These are phyloP conservation scores for Colossoma macropomum DNA, from an alignment of 2,113 vertebrate species.

Conservation along the genomic window DNA sequence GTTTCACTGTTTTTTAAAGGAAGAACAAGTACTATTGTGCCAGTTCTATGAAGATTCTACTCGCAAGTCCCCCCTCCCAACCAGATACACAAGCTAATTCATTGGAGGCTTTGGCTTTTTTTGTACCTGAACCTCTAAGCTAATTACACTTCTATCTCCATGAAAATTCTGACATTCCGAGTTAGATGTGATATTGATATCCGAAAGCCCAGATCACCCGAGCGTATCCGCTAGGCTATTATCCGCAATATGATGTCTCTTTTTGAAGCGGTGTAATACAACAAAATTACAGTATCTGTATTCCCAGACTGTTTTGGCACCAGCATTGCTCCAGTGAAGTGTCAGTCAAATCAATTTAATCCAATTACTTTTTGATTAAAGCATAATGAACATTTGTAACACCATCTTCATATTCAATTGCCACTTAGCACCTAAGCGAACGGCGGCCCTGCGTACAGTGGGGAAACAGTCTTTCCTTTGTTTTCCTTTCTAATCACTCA, in stretches of 20 bases:
- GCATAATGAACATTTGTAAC: constrained; percentile 59
- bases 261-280: neutral
- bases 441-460: constrained; percentile 13
- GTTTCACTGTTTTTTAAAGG: no score
- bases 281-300: constrained; percentile 21
- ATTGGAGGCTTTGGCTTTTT: no score
- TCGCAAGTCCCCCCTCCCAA: no score
- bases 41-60: no score
- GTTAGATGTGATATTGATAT: neutral
- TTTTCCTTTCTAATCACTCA: constrained; percentile 36
- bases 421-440: constrained; percentile 46
- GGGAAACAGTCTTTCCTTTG: constrained; percentile 31
- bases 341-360: constrained; percentile 51
- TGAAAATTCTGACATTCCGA: neutral
- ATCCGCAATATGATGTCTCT: neutral
- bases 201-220: neutral
- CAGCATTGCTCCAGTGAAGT: constrained; percentile 4
- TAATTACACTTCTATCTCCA: neutral
- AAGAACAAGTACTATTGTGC: no score
- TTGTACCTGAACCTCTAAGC: no score
- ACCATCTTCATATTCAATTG: constrained; percentile 50
- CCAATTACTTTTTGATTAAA: constrained; percentile 52
- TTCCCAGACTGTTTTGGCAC: neutral
- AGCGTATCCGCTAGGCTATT: neutral
- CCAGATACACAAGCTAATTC: no score